A percentile compares a stretch with the other conserved stretches of the same genome.
Evolutionary conservation across 2,888 invertebrate species (phyloP).

Genomic region (Lapara coniferarum): DNA sequence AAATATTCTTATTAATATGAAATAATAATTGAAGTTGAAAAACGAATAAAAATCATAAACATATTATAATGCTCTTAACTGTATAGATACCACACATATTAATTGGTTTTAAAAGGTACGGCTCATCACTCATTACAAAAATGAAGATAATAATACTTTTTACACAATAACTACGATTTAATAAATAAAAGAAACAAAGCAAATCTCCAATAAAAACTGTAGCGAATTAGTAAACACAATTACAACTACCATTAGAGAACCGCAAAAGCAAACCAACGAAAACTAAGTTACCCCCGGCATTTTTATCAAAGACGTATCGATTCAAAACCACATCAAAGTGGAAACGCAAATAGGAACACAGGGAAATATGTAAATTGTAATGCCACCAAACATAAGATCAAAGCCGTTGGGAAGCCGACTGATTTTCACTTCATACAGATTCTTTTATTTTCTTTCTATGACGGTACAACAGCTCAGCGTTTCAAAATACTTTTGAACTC

Average conservation of each 20-base stretch:
- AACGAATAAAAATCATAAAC: too few relatives aligned
- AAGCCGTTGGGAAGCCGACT: conserved; percentile 56
- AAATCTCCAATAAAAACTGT: conserved; percentile 3
- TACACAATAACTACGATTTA: too few relatives aligned
- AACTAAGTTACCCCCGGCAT: conserved; percentile 32
- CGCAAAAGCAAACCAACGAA: conserved; percentile 31
- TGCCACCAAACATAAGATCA: conserved; percentile 70
- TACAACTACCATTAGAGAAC: conserved; percentile 38
- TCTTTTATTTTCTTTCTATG: conserved; percentile 49
- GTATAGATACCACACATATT: too few relatives aligned
- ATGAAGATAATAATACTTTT: too few relatives aligned
- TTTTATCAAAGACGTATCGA: conserved; percentile 51
- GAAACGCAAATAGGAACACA: conserved; percentile 65
- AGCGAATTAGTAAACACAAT: conserved; percentile 26
- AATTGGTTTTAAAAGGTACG: too few relatives aligned
- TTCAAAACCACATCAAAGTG: conserved; percentile 73
- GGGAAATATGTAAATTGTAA: conserved; percentile 81
- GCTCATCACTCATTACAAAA: too few relatives aligned
- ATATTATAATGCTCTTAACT: too few relatives aligned
- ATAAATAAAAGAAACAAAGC: conserved; percentile 3
- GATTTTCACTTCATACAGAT: conserved; percentile 55
- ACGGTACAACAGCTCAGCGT: conserved; percentile 42
- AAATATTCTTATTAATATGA: too few relatives aligned
- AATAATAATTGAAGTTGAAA: too few relatives aligned
- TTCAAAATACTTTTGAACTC: conserved; percentile 46